phyloP scores from a whole-genome alignment of 2,888 invertebrate species.

The Eupithecia dodoneata region DNA sequence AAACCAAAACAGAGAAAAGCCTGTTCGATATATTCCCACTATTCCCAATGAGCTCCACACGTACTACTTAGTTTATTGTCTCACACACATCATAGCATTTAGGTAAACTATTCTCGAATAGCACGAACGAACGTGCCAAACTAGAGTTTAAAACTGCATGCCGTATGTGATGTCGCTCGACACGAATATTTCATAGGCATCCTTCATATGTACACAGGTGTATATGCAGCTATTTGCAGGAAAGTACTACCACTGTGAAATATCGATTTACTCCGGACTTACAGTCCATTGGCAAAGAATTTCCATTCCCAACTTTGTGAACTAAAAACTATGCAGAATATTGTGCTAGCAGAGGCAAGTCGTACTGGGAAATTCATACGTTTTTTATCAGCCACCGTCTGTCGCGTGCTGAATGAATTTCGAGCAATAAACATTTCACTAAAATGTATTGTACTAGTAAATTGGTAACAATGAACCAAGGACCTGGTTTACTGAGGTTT shows the following conservation, averaged over 20 bases:
- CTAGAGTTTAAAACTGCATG: constrained; percentile 26
- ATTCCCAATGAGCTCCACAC: neutral
- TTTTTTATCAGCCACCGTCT: neutral
- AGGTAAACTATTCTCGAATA: constrained; percentile 7
- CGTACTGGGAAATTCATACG: constrained; percentile 1
- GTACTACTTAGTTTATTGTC: neutral
- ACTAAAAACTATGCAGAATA: neutral
- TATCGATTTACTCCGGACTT: constrained; percentile 27
- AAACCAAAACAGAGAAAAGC: neutral
- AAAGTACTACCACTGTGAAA: constrained; percentile 20
- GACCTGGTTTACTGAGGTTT: neutral
- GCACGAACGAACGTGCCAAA: constrained; percentile 34
- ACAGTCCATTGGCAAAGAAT: constrained; percentile 9
- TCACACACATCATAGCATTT: neutral
- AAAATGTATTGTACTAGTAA: neutral
- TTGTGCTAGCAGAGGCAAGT: neutral
- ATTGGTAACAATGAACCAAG: neutral
- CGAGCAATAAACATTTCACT: constrained; percentile 2
- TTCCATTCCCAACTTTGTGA: neutral
- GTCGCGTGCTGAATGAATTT: constrained; percentile 1
- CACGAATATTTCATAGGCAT: constrained; percentile 5
- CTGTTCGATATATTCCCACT: neutral
- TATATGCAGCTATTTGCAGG: constrained; percentile 16
- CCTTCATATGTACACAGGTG: constrained; percentile 10
- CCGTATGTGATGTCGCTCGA: neutral